Evolutionary conservation across 2,797 vertebrate genomes (phyloP), one percentile per base, ranked within the genome.

Genomic region (Psittacula echo): DNA sequence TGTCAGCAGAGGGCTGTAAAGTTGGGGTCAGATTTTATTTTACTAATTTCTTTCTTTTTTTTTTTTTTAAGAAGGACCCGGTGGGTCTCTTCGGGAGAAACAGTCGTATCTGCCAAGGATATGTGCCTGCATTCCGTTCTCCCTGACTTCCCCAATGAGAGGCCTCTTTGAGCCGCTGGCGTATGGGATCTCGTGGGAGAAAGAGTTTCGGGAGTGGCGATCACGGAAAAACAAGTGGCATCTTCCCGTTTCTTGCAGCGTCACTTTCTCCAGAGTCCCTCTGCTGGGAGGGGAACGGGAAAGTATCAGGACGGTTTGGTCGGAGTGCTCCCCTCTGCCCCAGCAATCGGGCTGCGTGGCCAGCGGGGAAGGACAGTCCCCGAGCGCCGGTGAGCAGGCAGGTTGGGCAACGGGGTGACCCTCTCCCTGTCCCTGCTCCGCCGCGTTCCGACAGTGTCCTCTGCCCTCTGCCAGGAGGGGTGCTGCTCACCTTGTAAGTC

Each of bases 11-110:
- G 5, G 5, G 7, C 41, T 22, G 27, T 37, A 17, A 70, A 80
- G 3, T 0, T 30, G 42, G 8, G 16, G 5, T 39, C 27, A 26
- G 6, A 16, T 13, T 41, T 48, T 30, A 4, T 44, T 19, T 32
- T 30, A 13, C 11, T 8, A 45, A 4, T 9, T 37, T 6, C 1
- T 20, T 17, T 18, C 37, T 30, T 17, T 7, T n/a, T 20, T 4
- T n/a, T 34, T 2, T 62, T 42, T 9, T 20, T 7, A 21, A 56
- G 9, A 37, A 17, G 0, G 3, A 30, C 3, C 8, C 0, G 0
- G 2, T 47, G 44, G 7, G 8, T 1, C 1, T 22, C 6, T 27
- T 58, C 11, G n/a, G 18, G 27, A 61, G 19, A 73, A 84, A 75
- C 5, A 23, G 29, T 39, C 10, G 1, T 27, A 5, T 22, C 26